A percentile compares a stretch with the other conserved stretches of the same genome.
phyloP scores from a whole-genome alignment of 2,888 invertebrate species.

The Nomada ferruginata region DNA sequence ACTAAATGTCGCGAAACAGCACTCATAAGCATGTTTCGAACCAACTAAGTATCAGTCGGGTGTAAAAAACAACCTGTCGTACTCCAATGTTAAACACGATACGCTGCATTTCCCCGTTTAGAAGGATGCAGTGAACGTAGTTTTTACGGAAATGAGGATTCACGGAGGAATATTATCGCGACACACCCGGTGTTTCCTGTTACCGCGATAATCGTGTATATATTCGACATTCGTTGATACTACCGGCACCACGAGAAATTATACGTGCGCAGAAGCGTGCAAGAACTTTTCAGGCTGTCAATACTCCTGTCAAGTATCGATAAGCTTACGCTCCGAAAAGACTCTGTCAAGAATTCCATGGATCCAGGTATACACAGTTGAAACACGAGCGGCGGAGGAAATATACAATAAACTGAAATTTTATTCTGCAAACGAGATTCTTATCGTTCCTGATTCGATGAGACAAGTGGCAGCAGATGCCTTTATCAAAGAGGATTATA shows the following conservation, averaged over 20 bases:
- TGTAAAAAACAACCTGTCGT: too few relatives aligned
- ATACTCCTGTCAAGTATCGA: constrained; percentile 18
- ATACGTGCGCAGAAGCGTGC: constrained; percentile 37
- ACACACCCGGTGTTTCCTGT: constrained; percentile 73
- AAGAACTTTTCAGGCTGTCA: constrained; percentile 29
- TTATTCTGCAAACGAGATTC: background rate
- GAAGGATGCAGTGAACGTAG: constrained; percentile 2
- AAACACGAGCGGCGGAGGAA: too few relatives aligned
- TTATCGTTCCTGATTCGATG: background rate
- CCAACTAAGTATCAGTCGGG: too few relatives aligned
- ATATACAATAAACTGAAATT: background rate
- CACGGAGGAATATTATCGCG: constrained; percentile 65
- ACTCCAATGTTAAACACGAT: too few relatives aligned
- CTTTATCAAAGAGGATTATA: background rate
- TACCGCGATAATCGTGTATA: constrained; percentile 62
- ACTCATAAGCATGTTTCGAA: too few relatives aligned
- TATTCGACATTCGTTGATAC: constrained; percentile 63
- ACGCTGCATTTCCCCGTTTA: background rate
- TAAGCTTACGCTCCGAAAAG: background rate
- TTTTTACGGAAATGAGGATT: constrained; percentile 7
- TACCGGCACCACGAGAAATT: constrained; percentile 33
- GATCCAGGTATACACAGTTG: background rate
- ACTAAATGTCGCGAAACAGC: too few relatives aligned
- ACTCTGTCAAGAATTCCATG: background rate
- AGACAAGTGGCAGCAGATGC: background rate